Evolutionary conservation across 2,113 vertebrate species (phyloP), one percentile per base, ranked within the genome.

Genomic region (Anoplopoma fimbria): DNA sequence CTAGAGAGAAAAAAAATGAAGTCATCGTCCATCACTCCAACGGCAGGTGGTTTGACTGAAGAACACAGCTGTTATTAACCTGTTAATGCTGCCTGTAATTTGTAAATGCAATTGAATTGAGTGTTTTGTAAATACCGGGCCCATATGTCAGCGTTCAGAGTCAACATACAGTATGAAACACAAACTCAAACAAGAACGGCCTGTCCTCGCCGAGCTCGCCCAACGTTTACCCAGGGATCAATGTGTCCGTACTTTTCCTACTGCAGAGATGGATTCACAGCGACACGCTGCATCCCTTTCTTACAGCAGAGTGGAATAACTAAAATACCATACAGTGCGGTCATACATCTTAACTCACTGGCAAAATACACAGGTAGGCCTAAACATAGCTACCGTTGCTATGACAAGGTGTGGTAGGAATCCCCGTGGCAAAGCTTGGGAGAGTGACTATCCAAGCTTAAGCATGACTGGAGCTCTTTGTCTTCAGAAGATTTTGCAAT

Each of bases 361-460:
- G 67, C 71, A 84, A 90, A 92, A 85, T 72, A 87, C 75, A 92
- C 84, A 91, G 42, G 73, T 74, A 53, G 72, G 47, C 23, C 42
- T 68, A 91, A 95, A 95, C 93, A 95, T 87, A 91, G 94, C 90
- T 93, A 95, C 93, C 0, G 89, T 94, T 91, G 88, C 91, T 85
- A 94, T 75, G 82, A 82, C 79, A 79, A 92, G 90, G 87, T 79
- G 89, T 74, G 84, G 85, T 60, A 77, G 58, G 47, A 86, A 85
- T 57, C 75, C 53, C 72, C 68, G n/a, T 68, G 69, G 63, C 63
- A 73, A 70, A 13, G 27, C 53, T 87, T 23, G 61, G 49, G 57
- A 70, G 88, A 73, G 73, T 82, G 61, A 62, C 69, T 47, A 61
- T 77, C 57, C 17, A 4, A 81, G 81, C 80, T 72, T 69, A 9